Evolutionary conservation across 2,888 invertebrate species (phyloP), one percentile per base, ranked within the genome.

Genomic region (Acronicta leporina): DNA sequence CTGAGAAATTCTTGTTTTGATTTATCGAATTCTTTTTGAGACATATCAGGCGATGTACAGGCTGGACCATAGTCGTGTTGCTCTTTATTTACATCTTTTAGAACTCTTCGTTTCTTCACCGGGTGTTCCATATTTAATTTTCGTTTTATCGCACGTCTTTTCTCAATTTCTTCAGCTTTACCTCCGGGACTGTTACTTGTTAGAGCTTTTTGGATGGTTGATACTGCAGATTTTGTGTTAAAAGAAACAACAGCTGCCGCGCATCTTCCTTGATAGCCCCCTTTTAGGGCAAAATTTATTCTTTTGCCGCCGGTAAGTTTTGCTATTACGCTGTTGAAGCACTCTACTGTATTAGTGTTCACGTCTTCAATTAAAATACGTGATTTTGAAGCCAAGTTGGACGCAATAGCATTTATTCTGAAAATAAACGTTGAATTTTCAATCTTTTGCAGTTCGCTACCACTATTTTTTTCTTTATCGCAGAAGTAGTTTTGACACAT

Each of bases 261-360:
- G 46, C 79, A 83, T 50, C 86, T 71, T 10, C 65, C 75, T 73
- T 81, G 69, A 59, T 86, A 88, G 1, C 77, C 77, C 11, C 80
- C 59, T 55, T 63, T 73, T 52, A 67, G 46, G 7, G 77, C 43
- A 67, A 75, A 81, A 65, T 87, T 85, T 9, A 82, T 75, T 56
- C 83, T 56, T 75, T 86, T 87, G 6, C 85, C 87, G 5, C 83
- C 82, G 15, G 80, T 72, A 59, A 75, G 81, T 70, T 83, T 82
- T 7, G 81, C 79, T 6, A 85, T 73, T 6, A 81, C 64, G 14
- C 70, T 73, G 54, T 84, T 49, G 8, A 44, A 30, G 50, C 40
- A 25, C 25, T 25, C 25, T 25, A 25, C 35, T 20, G n/a, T 2
- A 20, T n/a, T 48, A 38, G 20, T 48, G 20, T 25, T 25, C 25